phyloP scores from a whole-genome alignment of 2,113 vertebrate species.

The Boulengeromyrus knoepffleri region DNA sequence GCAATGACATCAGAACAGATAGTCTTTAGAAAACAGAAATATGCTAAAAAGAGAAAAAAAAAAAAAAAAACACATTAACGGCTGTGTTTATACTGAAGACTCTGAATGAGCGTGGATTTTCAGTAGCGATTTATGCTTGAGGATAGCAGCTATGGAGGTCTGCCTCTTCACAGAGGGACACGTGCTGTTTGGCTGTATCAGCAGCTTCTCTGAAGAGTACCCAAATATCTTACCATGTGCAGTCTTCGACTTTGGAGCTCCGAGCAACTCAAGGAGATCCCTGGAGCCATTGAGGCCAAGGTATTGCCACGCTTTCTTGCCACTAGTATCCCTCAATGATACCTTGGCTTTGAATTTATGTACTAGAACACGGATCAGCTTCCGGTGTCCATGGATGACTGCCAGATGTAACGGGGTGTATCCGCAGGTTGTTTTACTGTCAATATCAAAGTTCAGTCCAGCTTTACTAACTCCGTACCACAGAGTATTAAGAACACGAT shows the following conservation, averaged over 20 bases:
- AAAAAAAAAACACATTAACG: background rate
- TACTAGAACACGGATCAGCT: conserved; percentile 74
- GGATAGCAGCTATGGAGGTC: conserved; percentile 51
- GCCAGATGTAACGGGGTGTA: conserved; percentile 87
- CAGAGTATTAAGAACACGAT: conserved; percentile 72
- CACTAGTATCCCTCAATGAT: conserved; percentile 68
- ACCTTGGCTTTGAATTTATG: conserved; percentile 69
- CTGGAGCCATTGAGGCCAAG: conserved; percentile 48
- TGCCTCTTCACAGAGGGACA: conserved; percentile 50
- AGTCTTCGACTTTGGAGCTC: conserved; percentile 50
- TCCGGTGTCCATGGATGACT: conserved; percentile 76
- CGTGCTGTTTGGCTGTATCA: background rate
- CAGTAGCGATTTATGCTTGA: conserved; percentile 54
- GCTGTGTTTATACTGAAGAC: conserved; percentile 15
- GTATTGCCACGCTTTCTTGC: conserved; percentile 85
- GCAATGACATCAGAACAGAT: background rate
- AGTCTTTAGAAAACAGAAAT: background rate
- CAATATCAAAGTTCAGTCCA: conserved; percentile 64
- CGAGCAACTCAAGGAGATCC: conserved; percentile 73
- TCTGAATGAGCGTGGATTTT: conserved; percentile 31
- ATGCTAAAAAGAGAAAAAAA: background rate
- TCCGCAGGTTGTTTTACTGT: conserved; percentile 68
- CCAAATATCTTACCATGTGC: background rate
- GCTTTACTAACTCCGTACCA: conserved; percentile 55
- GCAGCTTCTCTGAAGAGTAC: background rate